A percentile compares a stretch with the other conserved stretches of the same genome.
phyloP scores from a whole-genome alignment of 2,113 vertebrate species.

The Tonatia bakeri region DNA sequence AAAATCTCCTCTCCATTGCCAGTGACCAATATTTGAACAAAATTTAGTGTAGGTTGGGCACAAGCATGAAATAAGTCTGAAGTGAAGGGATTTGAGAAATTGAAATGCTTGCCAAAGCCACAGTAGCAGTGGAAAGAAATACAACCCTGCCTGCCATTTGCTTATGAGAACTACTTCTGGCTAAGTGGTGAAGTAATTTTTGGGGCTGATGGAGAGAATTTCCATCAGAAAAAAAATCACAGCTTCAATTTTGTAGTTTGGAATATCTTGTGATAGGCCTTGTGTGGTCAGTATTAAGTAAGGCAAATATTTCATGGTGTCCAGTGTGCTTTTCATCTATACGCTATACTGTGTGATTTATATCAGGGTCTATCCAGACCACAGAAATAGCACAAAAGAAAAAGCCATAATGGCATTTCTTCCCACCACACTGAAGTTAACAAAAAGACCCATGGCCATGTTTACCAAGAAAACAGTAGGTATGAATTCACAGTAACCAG shows the following conservation, averaged over 20 bases:
- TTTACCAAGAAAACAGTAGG: conserved; percentile 7
- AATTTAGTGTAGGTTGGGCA: not conserved
- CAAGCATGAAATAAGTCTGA: not conserved
- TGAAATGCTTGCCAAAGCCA: not conserved
- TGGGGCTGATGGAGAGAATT: not conserved
- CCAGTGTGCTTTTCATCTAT: not conserved
- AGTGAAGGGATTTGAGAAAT: not conserved
- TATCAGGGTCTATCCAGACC: not conserved
- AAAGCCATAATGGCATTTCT: not conserved
- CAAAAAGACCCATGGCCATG: not conserved
- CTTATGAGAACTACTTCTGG: not conserved
- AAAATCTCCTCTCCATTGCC: not conserved
- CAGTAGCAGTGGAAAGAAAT: not conserved
- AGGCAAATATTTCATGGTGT: not conserved
- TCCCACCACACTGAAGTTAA: not conserved
- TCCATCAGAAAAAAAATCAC: not conserved
- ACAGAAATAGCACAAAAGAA: not conserved
- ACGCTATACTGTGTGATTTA: not conserved
- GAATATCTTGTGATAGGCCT: not conserved
- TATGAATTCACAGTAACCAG: not conserved
- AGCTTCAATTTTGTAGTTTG: not conserved
- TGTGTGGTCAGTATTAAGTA: not conserved
- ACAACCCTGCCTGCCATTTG: not conserved
- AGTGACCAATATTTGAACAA: not conserved
- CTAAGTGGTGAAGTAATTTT: not conserved